Base-by-base conservation (phyloP, 2,797 vertebrate genomes). In the Gephyroberyx darwinii region DNA sequence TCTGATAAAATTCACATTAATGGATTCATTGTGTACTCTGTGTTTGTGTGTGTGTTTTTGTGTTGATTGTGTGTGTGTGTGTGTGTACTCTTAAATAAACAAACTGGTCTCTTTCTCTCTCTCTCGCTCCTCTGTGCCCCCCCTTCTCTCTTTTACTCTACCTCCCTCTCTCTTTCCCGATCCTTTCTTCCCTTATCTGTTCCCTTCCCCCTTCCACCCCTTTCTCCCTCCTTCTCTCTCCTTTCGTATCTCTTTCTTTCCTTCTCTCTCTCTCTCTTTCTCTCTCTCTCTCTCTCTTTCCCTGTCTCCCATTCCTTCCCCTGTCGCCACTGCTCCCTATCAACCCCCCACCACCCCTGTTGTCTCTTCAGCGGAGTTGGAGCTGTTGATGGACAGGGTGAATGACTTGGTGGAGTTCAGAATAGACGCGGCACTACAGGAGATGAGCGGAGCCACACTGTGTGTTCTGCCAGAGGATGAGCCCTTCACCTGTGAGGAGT, bases 341-440 rank as follows among this genome's bases (percentile, higher is more conserved):
- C 26, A 26, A 26, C 26, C 26, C 26, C 26, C 26, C 26, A 26
- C 26, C 26, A 26, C 75, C 30, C 26, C 9, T 48, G 19, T 30
- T 55, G 9, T 64, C 9, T 80, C 14, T 72, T 9, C 81, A 99
- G 97, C 78, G 75, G 92, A 93, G 33, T 85, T 99, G 78, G 97
- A 98, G 84, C 86, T 96, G 73, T 58, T 98, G 65, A 84, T 98
- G 71, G 93, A 96, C 92, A 91, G 87, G 71, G 94, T 95, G 74
- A 96, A 94, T 3, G 94, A 98, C 75, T 81, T 98, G 88, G 89
- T 97, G 67, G 95, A 96, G 88, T 98, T 97, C 86, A 93, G 95
- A 71, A 96, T 99, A n/a, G 92, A 95, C 7, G 92, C 94, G 2
- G 85, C 96, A 1, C 89, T 98, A 64, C 95, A 95, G 77, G 96